Percentiles rank a stretch among this genome's conserved stretches.
Evolutionary conservation across 2,113 vertebrate genomes (phyloP).

Genomic region (Cryptotis parvus): DNA sequence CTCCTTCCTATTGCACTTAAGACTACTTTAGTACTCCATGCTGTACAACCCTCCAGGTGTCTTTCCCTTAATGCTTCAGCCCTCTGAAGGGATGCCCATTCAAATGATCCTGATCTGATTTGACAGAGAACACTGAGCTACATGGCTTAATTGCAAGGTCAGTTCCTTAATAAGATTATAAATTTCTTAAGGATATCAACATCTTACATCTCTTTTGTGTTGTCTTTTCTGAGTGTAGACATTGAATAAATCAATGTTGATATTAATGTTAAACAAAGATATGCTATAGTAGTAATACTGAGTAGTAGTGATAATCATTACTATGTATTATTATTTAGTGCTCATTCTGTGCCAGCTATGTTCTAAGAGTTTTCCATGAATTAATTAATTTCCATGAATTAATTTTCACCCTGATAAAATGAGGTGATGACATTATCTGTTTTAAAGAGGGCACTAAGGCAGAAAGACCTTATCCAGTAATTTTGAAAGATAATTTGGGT

Average conservation of each 20-base stretch:
- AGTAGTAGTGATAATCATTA: too few relatives aligned
- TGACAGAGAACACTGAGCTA: slow-evolving; percentile 24
- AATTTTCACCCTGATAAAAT: neutral
- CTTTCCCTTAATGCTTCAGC: neutral
- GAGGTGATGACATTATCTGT: neutral
- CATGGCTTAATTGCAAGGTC: slow-evolving; percentile 32
- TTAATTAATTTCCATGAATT: neutral
- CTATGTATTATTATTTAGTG: neutral
- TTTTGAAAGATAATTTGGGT: neutral
- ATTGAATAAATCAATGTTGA: slow-evolving; percentile 13
- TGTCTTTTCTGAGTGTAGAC: neutral
- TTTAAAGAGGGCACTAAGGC: slow-evolving; percentile 5
- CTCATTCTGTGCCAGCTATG: slow-evolving; percentile 10
- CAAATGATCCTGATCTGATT: slow-evolving; percentile 20
- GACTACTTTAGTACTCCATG: neutral
- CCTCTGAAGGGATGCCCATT: neutral
- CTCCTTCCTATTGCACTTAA: neutral
- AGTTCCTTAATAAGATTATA: slow-evolving; percentile 22
- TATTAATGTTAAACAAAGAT: slow-evolving; percentile 17
- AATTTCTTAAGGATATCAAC: slow-evolving; percentile 25
- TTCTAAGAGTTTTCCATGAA: neutral
- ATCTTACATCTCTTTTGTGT: slow-evolving; percentile 3
- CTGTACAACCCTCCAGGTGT: neutral
- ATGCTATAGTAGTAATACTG: neutral
- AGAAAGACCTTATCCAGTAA: neutral